Base-by-base conservation (phyloP, 2,888 invertebrate genomes). In the Heterodera filipjevi region DNA sequence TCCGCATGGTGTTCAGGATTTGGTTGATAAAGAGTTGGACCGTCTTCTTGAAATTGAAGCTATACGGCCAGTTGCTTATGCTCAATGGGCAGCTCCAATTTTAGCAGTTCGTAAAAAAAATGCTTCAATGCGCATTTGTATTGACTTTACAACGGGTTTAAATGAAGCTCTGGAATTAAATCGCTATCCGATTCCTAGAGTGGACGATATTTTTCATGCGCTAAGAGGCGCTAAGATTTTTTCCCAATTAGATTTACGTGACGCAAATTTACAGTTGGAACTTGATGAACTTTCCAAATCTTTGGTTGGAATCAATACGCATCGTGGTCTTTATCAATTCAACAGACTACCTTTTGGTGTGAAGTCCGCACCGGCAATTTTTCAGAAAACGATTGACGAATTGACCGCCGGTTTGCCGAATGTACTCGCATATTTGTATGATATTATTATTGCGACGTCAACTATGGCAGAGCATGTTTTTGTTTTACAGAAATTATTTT, bases 231-330 rank as follows among this genome's bases (percentile, higher is more conserved):
- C 81, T 0, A 66, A 10, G 19, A 10, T 72, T 16, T 86, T 85
- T 76, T 78, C 83, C 0, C 77, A 82, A 39, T 70, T 85, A 32
- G 86, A 86, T 70, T 59, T 85, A 16, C 70, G 82, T 12, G 84
- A 84, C 16, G 85, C 85, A 6, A 85, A 84, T 66, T 81, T 85
- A 8, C 85, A 85, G 46, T 35, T 85, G 3, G 79, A 79, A 35
- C 27, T 85, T 30, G 82, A 79, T 39, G 82, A 82, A 1, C 75
- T 77, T 14, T 78, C 82, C 5, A 75, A 76, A 66, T 49, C 82
- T 32, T 30, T 82, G 5, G 46, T 80, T 1, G 74, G 76, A 0
- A 83, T 85, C 79, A 84, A 80, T 66, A 85, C 85, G 12, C 85
- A 85, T 71, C 71, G 71, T 46, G 85, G 85, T 0, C 59, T 86